Conservation (phyloP, 2,888 invertebrate species). For the Eulithis prunata region DNA sequence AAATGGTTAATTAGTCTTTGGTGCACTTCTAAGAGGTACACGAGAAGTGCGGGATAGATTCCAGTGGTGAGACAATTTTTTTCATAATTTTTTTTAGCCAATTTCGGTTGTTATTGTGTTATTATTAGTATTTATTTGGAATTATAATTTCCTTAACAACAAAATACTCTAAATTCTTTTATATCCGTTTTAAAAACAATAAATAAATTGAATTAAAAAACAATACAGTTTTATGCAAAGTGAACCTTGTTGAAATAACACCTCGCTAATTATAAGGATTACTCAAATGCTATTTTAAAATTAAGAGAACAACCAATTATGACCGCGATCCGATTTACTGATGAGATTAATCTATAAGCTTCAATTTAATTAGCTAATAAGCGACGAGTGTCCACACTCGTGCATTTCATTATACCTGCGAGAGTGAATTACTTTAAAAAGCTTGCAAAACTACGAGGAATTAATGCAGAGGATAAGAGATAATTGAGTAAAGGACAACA, state of each 20-base stretch:
- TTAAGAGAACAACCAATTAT: conserved; percentile 26
- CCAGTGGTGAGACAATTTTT: too few species aligned
- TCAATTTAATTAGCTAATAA: conserved; percentile 34
- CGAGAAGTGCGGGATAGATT: too few species aligned
- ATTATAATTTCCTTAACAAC: too few species aligned
- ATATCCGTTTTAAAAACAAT: neutral
- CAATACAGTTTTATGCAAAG: conserved; percentile 1
- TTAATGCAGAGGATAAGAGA: neutral
- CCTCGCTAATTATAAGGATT: conserved; percentile 15
- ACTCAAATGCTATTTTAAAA: conserved; percentile 24
- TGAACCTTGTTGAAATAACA: neutral
- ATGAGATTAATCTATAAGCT: conserved; percentile 23
- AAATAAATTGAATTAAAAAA: neutral
- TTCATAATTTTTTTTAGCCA: too few species aligned
- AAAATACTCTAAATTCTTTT: too few species aligned
- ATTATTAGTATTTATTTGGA: too few species aligned
- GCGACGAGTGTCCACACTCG: conserved; percentile 12
- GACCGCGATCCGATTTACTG: conserved; percentile 21
- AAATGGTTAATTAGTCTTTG: too few species aligned
- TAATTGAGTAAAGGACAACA: neutral
- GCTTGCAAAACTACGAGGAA: neutral
- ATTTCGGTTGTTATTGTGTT: too few species aligned
- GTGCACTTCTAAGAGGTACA: too few species aligned
- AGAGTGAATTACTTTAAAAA: neutral
- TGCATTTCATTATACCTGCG: conserved; percentile 7